phyloP scores from a whole-genome alignment of 2,113 vertebrate species.

The Triplophysa dalaica region DNA sequence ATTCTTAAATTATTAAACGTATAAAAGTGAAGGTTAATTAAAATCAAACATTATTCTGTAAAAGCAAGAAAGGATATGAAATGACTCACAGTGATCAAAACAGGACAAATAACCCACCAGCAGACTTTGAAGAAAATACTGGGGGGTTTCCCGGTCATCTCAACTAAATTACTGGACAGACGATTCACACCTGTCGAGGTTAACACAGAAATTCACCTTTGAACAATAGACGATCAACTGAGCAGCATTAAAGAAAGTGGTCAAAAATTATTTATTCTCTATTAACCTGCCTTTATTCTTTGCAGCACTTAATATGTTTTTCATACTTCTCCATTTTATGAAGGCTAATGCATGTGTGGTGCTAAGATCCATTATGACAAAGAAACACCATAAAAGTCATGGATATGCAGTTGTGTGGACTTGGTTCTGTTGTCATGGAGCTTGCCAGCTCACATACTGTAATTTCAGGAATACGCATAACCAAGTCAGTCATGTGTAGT shows the following conservation, averaged over 20 bases:
- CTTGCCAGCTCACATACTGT: background rate
- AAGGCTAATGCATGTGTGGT: background rate
- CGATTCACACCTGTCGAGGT: slow-evolving; percentile 64
- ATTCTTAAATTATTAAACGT: too few species aligned
- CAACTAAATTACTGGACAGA: slow-evolving; percentile 68
- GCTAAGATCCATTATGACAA: background rate
- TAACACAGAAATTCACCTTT: background rate
- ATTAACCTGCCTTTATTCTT: too few species aligned
- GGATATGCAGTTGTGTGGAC: too few species aligned
- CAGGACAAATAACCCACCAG: slow-evolving; percentile 70
- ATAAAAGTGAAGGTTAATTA: too few species aligned
- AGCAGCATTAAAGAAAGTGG: too few species aligned
- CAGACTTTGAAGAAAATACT: slow-evolving; percentile 71
- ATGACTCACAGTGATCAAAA: slow-evolving; percentile 66
- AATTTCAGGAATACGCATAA: too few species aligned
- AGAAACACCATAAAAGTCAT: too few species aligned
- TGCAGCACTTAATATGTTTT: too few species aligned
- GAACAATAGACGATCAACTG: background rate
- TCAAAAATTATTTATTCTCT: too few species aligned
- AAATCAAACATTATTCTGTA: too few species aligned
- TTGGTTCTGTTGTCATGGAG: too few species aligned
- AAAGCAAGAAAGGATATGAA: background rate
- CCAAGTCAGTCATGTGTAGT: too few species aligned
- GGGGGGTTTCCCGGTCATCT: slow-evolving; percentile 71
- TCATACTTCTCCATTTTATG: background rate